Conservation (phyloP, 2,113 vertebrate genomes). For the Columba janthina region DNA sequence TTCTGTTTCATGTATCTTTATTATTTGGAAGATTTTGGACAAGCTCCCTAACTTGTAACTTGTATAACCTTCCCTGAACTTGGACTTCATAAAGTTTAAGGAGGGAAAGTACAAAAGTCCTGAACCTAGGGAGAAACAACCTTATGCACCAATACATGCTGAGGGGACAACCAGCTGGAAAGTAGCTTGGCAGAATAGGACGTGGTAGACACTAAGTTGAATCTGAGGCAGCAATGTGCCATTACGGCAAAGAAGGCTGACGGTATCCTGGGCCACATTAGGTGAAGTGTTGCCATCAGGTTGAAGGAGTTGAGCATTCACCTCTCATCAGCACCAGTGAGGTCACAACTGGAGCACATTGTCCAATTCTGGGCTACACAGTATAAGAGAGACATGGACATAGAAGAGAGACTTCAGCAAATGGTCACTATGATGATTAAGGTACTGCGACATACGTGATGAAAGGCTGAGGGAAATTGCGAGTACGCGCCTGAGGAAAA, state of each 20-base stretch:
- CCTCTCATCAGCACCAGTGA: neutral
- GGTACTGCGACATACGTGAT: too few species aligned
- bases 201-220: too few species aligned
- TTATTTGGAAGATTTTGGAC: neutral
- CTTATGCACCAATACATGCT: neutral
- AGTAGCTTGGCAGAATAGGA: too few species aligned
- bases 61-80: neutral
- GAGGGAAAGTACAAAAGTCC: neutral
- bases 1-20: neutral
- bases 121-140: neutral
- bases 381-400: too few species aligned
- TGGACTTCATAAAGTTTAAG: neutral
- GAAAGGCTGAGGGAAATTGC: too few species aligned
- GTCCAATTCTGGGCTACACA: neutral
- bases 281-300: neutral
- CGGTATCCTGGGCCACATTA: too few species aligned
- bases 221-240: too few species aligned
- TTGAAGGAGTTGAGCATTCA: neutral
- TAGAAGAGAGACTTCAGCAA: too few species aligned
- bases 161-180: too few species aligned
- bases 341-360: neutral
- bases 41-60: neutral
- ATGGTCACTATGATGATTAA: too few species aligned
- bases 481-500: too few species aligned
- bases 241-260: too few species aligned